Percentiles rank a stretch among this genome's conserved stretches.
Evolutionary conservation across 2,888 invertebrate genomes (phyloP).

Genomic region (Epiblema foenella): DNA sequence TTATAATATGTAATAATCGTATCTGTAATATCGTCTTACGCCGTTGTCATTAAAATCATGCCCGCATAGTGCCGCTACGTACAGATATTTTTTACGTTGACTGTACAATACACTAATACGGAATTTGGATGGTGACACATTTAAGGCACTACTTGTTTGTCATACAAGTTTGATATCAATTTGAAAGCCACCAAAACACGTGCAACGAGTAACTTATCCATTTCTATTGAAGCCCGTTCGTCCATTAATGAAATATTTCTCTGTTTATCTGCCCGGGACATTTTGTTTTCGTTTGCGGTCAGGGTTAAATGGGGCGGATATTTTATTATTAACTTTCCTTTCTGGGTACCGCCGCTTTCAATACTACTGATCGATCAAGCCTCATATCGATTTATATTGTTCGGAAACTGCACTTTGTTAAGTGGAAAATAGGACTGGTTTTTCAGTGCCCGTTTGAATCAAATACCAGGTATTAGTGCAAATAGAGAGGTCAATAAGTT

Average conservation of each 20-base stretch:
- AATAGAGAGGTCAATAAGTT: slow-evolving; percentile 21
- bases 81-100: too few species aligned
- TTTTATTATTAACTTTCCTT: slow-evolving; percentile 74
- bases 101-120: too few species aligned
- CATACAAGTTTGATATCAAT: background rate
- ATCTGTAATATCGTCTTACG: too few species aligned
- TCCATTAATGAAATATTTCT: slow-evolving; percentile 42
- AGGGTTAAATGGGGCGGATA: slow-evolving; percentile 61
- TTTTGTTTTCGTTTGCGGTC: slow-evolving; percentile 55
- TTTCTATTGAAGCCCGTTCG: slow-evolving; percentile 38
- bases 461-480: slow-evolving; percentile 5
- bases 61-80: too few species aligned
- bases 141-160: background rate
- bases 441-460: background rate
- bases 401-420: background rate
- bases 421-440: background rate
- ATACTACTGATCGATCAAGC: slow-evolving; percentile 12
- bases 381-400: too few species aligned
- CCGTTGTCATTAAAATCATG: too few species aligned
- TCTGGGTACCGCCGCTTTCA: slow-evolving; percentile 63
- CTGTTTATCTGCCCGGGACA: slow-evolving; percentile 35
- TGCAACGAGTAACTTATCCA: slow-evolving; percentile 30
- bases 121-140: too few species aligned
- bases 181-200: background rate
- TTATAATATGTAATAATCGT: too few species aligned